Base-by-base conservation (phyloP, 2,888 invertebrate species). In the Synanthedon andrenaeformis region DNA sequence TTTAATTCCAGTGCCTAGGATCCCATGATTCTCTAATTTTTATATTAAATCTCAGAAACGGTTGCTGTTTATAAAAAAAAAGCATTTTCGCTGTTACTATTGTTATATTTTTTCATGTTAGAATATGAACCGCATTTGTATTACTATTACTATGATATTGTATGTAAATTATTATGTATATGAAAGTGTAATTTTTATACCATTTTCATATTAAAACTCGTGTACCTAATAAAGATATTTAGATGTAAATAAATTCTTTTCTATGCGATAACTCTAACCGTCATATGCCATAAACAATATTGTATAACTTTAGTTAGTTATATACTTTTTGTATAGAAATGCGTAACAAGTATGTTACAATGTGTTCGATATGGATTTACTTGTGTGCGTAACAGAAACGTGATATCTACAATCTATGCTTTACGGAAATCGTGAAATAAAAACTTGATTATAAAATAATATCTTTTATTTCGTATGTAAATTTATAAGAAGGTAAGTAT, bases 391-490 rank as follows among this genome's bases (percentile, higher is more conserved):
- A 86, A 85, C 79, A 74, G 76, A 84, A 84, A 80, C 81, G 87
- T 87, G 87, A 87, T 87, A 87, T 86, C 82, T 87, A 85, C 85
- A 85, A 83, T 82, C 79, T 84, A 85, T 86, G 85, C 86, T 87
- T 86, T 85, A 86, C 80, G 79, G 75, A 81, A 77, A 85, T 76
- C 79, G 83, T 86, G 78, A 86, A 84, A 85, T 85, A 86, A 87
- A 23, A 86, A 76, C 79, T 78, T 82, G 81, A 82, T 77, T 79
- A 83, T 73, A 79, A 77, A 70, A 67, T 52, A 58, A 51, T 55
- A 49, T 55, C 58, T 54, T 55, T 53, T 55, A 58, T 55, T 57
- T 62, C 35, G 10, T 35, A 35, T 35, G 35, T 35, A 35, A n/a
- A n/a, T n/a, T n/a, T n/a, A n/a, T n/a, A n/a, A n/a, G n/a, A n/a